phyloP scores from a whole-genome alignment of 2,113 vertebrate species.

The Brachypteracias leptosomus region DNA sequence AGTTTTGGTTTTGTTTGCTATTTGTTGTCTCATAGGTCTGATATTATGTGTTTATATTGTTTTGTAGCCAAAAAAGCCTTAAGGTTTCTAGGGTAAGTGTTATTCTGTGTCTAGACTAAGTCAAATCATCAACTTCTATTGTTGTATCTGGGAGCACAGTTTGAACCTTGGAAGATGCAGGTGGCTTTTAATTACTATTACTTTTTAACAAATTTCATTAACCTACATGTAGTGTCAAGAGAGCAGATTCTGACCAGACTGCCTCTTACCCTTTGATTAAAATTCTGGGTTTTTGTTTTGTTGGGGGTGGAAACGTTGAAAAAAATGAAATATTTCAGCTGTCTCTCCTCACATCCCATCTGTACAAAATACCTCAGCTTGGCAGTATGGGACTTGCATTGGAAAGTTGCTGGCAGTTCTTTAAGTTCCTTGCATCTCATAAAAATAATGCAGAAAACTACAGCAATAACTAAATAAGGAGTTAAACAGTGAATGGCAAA shows the following conservation, averaged over 20 bases:
- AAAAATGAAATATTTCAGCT: not conserved
- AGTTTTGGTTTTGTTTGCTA: not conserved
- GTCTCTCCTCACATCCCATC: not conserved
- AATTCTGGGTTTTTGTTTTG: not conserved
- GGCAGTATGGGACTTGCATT: not conserved
- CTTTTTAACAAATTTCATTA: not conserved
- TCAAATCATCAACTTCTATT: rapidly evolving
- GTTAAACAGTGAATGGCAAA: not conserved
- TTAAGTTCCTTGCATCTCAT: not conserved
- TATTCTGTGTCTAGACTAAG: not conserved
- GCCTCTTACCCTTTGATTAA: not conserved
- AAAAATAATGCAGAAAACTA: not conserved
- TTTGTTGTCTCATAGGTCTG: not conserved
- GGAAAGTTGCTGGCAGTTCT: not conserved
- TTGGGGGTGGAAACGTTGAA: not conserved
- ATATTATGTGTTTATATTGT: not conserved
- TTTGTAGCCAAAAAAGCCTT: not conserved
- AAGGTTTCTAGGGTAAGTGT: not conserved
- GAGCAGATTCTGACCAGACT: not conserved
- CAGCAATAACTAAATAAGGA: not conserved
- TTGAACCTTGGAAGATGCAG: not conserved
- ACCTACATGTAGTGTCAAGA: not conserved
- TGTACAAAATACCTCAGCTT: not conserved
- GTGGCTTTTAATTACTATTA: not conserved
- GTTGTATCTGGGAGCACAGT: not conserved